Evolutionary conservation across 2,888 invertebrate genomes (phyloP), one percentile per base, ranked within the genome.

Genomic region (Apamea anceps): DNA sequence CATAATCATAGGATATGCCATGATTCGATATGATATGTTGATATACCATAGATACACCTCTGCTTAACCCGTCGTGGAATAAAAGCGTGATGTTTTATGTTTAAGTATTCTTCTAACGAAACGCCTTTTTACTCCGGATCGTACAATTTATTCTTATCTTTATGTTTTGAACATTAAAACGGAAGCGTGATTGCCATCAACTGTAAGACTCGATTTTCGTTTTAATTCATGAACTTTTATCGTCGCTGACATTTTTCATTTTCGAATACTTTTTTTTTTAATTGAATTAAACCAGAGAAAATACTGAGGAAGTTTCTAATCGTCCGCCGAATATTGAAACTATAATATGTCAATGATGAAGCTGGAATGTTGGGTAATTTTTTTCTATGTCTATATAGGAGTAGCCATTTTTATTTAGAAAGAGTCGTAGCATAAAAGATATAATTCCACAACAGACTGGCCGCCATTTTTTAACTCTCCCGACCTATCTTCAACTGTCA

Each of bases 91-190:
- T 65, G 4, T 25, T 65, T 25, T 37, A 65, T 6, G 21, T 65
- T 21, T 65, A 21, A 32, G 32, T 37, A 66, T 72, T 28, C 54
- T 63, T 42, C 37, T 15, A 62, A 74, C 79, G 45, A 65, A 86
- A 72, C 74, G 67, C 78, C 72, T 82, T 75, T 87, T 82, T 77
- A 79, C 75, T 67, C 73, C 37, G 21, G 67, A 81, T 81, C 63
- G 75, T 15, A 80, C 77, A 85, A 85, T 87, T 87, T 87, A 77
- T 82, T 87, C 79, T 82, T 85, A 85, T 87, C 86, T 87, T 87
- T 87, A 87, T 86, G 82, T 77, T 78, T 74, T 70, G 78, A 51
- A 81, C 81, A 73, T 82, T 87, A 88, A 87, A 87, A 87, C 66
- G 82, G 85, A 82, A 86, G 65, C 72, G 66, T 70, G 87, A 86